Evolutionary conservation across 2,797 vertebrate genomes (phyloP), one percentile per base, ranked within the genome.

Genomic region (Micropoecilia bifurca): DNA sequence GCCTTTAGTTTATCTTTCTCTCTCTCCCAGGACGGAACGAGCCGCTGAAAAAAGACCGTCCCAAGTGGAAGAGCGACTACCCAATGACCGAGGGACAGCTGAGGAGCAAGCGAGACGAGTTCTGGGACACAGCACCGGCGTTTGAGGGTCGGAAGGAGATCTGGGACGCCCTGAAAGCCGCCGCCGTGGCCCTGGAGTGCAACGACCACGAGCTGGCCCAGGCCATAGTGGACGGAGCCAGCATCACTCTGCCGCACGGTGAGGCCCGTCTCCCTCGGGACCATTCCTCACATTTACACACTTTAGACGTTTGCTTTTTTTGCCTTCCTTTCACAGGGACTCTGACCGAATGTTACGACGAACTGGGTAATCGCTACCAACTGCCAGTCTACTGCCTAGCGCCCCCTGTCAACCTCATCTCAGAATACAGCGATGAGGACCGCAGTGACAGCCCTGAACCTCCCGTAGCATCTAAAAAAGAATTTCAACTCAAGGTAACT

Each of bases 81-180:
- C 99, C 99, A 0, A 99, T 99, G 99, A 99, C 99, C 0, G 99
- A 99, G 0, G 99, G 99, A 14, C 99, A 99, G 93, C 95, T 99
- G 71, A 96, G 98, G 80, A 99, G 98, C 94, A 99, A 99, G 87
- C 91, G 98, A 41, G 99, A 99, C 0, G 99, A 99, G 85, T 99
- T 99, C 91, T 99, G 99, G 99, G 98, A 99, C 93, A 99, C 98
- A 0, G 99, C 98, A 0, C 99, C 99, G 0, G 99, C 99, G 74
- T 99, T 99, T 0, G 99, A 99, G 90, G 99, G 99, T 53, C 98
- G 98, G 39, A 99, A 99, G 88, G 99, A 99, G 95, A 99, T 99
- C 95, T 99, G 98, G 98, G 98, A 99, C 0, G 98, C 98, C 46
- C 95, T 99, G 83, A 99, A 99, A 91, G 99, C 98, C 0, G 99